These are phyloP conservation scores for Cyclopterus lumpus DNA, from an alignment of 2,797 vertebrate species.

Conservation along the genomic window DNA sequence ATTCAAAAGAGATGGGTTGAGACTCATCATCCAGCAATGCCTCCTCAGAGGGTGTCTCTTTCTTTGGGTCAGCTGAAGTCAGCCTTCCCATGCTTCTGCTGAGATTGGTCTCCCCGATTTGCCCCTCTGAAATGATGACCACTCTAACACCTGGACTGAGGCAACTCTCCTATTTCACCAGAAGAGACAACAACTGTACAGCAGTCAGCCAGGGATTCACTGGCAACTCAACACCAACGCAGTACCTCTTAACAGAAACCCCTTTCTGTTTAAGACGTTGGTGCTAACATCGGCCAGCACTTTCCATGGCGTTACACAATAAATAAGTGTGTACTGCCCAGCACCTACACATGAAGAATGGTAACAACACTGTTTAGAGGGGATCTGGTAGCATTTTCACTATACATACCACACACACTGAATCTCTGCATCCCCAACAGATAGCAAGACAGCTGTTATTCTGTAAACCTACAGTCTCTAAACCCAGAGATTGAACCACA, in stretches of 20 bases:
- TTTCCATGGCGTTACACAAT: neutral
- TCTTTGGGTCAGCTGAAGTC: slow-evolving; percentile 38
- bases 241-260: neutral
- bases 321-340: neutral
- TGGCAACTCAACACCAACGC: slow-evolving; percentile 1
- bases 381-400: neutral
- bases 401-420: slow-evolving; percentile 32
- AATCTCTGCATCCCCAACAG: slow-evolving; percentile 72
- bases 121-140: slow-evolving; percentile 5
- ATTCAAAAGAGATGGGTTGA: neutral
- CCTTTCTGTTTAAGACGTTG: neutral
- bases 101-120: slow-evolving; percentile 22
- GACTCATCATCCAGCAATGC: slow-evolving; percentile 1
- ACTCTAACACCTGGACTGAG: slow-evolving; percentile 8
- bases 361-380: neutral
- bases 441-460: slow-evolving; percentile 53
- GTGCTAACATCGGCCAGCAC: neutral
- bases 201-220: neutral
- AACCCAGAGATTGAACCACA: slow-evolving; percentile 75
- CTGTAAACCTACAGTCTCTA: slow-evolving; percentile 73
- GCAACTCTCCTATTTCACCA: slow-evolving; percentile 13
- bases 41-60: slow-evolving; percentile 7
- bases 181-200: slow-evolving; percentile 15
- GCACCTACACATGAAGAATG: neutral
- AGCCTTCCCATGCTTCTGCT: slow-evolving; percentile 11